Evolutionary conservation across 2,113 vertebrate species (phyloP).

Genomic region (Pavo muticus): DNA sequence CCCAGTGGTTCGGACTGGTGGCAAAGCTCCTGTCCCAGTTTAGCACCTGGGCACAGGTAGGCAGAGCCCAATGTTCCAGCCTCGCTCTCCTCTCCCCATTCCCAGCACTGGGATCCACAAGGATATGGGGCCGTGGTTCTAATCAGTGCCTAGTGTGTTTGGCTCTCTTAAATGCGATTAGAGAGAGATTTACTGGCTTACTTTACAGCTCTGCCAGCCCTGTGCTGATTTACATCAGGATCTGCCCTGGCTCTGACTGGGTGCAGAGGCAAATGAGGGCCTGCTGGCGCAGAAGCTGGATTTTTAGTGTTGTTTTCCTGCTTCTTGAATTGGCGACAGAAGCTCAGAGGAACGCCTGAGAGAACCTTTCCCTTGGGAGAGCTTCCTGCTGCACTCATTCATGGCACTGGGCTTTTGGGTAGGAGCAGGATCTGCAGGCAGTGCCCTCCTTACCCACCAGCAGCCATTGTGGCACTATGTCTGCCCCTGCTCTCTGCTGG

Average conservation of each 20-base stretch:
- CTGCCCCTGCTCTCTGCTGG: background rate
- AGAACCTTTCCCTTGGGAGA: rapidly evolving
- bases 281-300: background rate
- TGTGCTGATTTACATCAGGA: rapidly evolving
- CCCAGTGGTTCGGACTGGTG: rapidly evolving
- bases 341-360: background rate
- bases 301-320: background rate
- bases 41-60: background rate
- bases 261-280: background rate
- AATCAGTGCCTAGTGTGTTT: background rate
- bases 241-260: background rate
- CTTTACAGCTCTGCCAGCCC: background rate
- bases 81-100: rapidly evolving
- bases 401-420: background rate
- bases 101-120: rapidly evolving
- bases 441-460: background rate
- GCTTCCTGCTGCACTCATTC: background rate
- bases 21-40: background rate
- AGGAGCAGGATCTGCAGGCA: background rate
- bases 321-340: background rate
- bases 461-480: rapidly evolving
- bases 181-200: background rate
- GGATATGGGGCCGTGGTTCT: rapidly evolving
- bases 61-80: background rate
- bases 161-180: background rate